Evolutionary conservation across 2,888 invertebrate genomes (phyloP).

Genomic region (Corbicula japonica): DNA sequence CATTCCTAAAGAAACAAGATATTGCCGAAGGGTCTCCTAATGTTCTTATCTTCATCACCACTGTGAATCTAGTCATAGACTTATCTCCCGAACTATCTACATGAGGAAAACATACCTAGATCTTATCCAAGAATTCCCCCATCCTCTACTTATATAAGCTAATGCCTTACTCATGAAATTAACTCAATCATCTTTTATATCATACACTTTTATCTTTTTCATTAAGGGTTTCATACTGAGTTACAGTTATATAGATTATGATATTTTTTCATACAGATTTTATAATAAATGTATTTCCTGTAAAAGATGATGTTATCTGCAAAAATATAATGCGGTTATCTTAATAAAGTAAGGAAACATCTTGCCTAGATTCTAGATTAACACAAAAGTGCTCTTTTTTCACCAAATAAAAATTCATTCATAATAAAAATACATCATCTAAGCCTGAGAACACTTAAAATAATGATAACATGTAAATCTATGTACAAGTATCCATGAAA

Average conservation of each 20-base stretch:
- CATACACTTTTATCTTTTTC: constrained; percentile 15
- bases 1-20: too few relatives aligned
- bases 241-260: constrained; percentile 19
- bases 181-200: constrained; percentile 7
- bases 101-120: too few relatives aligned
- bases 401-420: neutral
- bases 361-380: too few relatives aligned
- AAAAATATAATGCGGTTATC: too few relatives aligned
- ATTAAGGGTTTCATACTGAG: constrained; percentile 12
- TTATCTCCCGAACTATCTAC: too few relatives aligned
- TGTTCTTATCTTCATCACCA: too few relatives aligned
- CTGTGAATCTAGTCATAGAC: too few relatives aligned
- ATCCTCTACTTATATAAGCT: constrained; percentile 17
- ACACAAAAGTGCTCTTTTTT: neutral
- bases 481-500: neutral
- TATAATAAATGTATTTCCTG: constrained; percentile 5
- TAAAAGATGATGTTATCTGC: constrained; percentile 17
- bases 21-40: too few relatives aligned
- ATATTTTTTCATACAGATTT: constrained; percentile 13
- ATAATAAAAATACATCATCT: neutral
- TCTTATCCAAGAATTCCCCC: too few relatives aligned
- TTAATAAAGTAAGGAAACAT: too few relatives aligned
- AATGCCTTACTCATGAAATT: constrained; percentile 12
- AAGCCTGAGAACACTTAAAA: neutral
- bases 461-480: neutral